Evolutionary conservation across 2,113 vertebrate genomes (phyloP), one percentile per base, ranked within the genome.

Genomic region (Chrysemys picta): DNA sequence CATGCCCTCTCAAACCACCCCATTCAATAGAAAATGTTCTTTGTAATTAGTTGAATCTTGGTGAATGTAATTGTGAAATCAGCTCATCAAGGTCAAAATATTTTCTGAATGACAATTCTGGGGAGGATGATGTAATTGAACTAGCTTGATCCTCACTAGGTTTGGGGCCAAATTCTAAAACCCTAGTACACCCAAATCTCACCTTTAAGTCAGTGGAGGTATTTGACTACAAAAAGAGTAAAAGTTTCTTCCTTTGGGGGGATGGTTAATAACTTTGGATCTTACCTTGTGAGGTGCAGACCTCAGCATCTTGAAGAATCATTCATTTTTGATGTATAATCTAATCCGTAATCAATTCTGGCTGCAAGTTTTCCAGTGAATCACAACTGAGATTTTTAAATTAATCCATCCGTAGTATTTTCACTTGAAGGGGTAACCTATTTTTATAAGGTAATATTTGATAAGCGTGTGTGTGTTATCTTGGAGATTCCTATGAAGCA

Each of bases 401-500:
- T 95, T 57, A 88, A 75, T 27, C 87, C 75, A 25, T 94, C 80
- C 78, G 84, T 84, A 82, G 57, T 93, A 92, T 87, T 94, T 93
- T 89, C 54, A 89, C 69, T 93, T 95, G 62, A 24, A 21, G 49
- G 45, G 50, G 76, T 9, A 42, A 53, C 35, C 5, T 59, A 8
- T 96, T 96, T 94, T 96, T 97, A 17, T 94, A 97, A 0, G 31
- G 86, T 85, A 90, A 90, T 95, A 24, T 95, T 94, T 95, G 54
- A 85, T 96, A 92, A 96, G 88, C 42, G 86, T 4, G 59, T 94
- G 96, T n/a, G 29, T 53, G 56, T 49, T 84, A 96, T 88, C 93
- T 95, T 97, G 97, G 3, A 72, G 96, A 82, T 97, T 96, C 53
- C 92, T 97, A 93, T 94, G 96, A 96, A 97, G 97, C 96, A 98